phyloP scores from a whole-genome alignment of 1,140 invertebrate genomes.

The Asobara japonica region DNA sequence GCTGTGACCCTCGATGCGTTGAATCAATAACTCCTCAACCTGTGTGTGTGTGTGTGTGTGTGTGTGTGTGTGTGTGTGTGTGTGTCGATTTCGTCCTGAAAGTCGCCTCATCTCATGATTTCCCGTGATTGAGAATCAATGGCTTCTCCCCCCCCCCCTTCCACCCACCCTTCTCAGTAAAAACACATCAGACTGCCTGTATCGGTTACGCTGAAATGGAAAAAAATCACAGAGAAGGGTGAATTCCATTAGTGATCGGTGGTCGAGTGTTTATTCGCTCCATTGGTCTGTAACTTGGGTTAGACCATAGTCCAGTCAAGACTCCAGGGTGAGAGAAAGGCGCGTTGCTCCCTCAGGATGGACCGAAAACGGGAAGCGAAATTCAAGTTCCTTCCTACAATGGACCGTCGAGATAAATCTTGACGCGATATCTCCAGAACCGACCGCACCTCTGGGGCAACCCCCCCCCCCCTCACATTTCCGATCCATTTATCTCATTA shows the following conservation, averaged over 20 bases:
- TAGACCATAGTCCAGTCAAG: constrained; percentile 42
- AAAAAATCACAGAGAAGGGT: constrained; percentile 25
- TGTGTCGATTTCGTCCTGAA: no score
- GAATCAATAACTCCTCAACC: no score
- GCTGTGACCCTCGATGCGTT: no score
- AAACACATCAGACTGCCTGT: not conserved
- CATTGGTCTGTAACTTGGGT: constrained; percentile 62
- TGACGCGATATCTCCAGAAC: constrained; percentile 41
- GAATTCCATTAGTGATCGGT: constrained; percentile 52
- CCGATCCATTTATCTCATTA: constrained; percentile 31
- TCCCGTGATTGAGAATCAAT: no score
- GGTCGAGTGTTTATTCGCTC: constrained; percentile 59
- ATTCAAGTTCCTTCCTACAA: constrained; percentile 61
- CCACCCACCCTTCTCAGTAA: no score
- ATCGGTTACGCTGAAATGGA: constrained; percentile 43
- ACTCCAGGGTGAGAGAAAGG: constrained; percentile 10
- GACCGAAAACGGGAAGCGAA: constrained; percentile 55
- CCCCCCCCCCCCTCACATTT: constrained; percentile 5
- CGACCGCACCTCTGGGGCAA: constrained; percentile 8
- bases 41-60: no score
- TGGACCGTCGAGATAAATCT: constrained; percentile 60
- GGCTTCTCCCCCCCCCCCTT: no score
- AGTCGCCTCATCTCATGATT: no score
- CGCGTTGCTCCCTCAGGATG: constrained; percentile 58
- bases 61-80: no score